phyloP scores from a whole-genome alignment of 2,888 invertebrate species.

The Andricus curvator region DNA sequence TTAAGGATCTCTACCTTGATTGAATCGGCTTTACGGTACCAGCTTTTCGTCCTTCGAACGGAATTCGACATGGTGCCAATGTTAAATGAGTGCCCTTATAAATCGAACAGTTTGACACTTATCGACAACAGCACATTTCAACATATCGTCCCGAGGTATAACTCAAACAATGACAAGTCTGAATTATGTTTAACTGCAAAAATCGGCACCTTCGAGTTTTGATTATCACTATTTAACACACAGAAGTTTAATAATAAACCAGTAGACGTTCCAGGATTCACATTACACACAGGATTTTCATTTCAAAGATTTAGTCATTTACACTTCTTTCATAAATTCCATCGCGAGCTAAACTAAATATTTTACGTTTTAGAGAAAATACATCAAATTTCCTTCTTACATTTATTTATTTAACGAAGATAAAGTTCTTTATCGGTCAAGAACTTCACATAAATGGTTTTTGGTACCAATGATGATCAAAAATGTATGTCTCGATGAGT shows the following conservation, averaged over 20 bases:
- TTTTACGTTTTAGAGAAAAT: neutral
- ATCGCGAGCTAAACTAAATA: neutral
- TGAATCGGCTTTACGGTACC: constrained; percentile 44
- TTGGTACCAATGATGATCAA: neutral
- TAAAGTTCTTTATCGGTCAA: no score
- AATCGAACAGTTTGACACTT: neutral
- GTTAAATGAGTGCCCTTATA: neutral
- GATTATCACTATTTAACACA: constrained; percentile 30
- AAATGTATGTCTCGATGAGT: neutral
- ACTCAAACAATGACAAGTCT: neutral
- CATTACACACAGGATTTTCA: neutral
- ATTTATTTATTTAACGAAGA: no score
- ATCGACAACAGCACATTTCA: constrained; percentile 5
- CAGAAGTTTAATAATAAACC: constrained; percentile 4
- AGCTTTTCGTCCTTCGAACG: constrained; percentile 39
- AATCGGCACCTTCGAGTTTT: neutral
- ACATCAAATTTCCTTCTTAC: neutral
- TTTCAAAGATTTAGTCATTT: neutral
- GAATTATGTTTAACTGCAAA: neutral
- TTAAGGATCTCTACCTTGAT: constrained; percentile 28
- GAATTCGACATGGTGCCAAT: constrained; percentile 43
- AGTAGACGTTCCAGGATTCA: neutral
- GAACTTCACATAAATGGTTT: no score
- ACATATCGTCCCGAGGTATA: neutral
- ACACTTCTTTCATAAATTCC: neutral